phyloP scores from a whole-genome alignment of 2,888 invertebrate genomes.

The Criorhina ranunculi region DNA sequence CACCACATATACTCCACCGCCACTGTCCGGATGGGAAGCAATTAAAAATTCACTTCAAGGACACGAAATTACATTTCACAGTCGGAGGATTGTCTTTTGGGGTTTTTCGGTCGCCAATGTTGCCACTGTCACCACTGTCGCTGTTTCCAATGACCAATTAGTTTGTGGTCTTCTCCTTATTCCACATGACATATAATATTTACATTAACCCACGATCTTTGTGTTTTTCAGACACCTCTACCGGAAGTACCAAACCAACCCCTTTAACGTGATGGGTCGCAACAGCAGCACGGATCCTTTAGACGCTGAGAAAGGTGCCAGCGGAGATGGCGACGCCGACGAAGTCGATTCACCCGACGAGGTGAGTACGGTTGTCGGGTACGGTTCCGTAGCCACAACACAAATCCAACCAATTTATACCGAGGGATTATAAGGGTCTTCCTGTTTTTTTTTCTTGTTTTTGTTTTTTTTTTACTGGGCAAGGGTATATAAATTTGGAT shows the following conservation, averaged over 20 bases:
- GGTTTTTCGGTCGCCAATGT: constrained; percentile 40
- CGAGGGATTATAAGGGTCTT: constrained; percentile 56
- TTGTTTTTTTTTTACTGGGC: neutral
- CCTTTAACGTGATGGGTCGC: constrained; percentile 72
- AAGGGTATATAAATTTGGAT: constrained; percentile 66
- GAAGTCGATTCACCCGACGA: constrained; percentile 74
- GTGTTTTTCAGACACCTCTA: constrained; percentile 77
- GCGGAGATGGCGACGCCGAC: constrained; percentile 80
- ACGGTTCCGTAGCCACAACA: constrained; percentile 35
- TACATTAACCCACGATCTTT: constrained; percentile 63
- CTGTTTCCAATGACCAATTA: constrained; percentile 68
- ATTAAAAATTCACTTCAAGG: constrained; percentile 76
- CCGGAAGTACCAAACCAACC: constrained; percentile 77
- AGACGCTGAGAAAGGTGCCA: constrained; percentile 77
- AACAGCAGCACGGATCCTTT: constrained; percentile 72
- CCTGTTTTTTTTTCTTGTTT: constrained; percentile 4
- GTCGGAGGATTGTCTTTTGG: constrained; percentile 38
- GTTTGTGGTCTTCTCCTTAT: constrained; percentile 39
- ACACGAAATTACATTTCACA: constrained; percentile 72
- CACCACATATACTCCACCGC: constrained; percentile 51
- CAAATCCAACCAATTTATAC: constrained; percentile 58
- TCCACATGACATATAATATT: constrained; percentile 37
- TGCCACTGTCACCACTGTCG: neutral
- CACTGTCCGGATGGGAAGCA: constrained; percentile 66
- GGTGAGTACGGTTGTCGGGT: constrained; percentile 57